phyloP scores from a whole-genome alignment of 2,888 invertebrate species.

The Orgyia antiqua region DNA sequence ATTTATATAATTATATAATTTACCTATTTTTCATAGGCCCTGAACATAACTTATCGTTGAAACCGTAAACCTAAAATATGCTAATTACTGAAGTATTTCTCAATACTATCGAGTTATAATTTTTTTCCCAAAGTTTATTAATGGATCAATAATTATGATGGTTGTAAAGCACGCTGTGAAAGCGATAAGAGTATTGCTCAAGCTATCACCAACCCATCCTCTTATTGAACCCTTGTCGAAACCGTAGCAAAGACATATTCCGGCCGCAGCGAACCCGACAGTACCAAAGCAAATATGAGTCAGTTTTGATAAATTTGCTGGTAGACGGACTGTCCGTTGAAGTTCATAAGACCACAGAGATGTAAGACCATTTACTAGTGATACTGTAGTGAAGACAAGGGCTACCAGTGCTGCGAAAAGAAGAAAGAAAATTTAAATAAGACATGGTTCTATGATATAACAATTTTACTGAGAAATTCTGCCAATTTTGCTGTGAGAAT shows the following conservation, averaged over 20 bases:
- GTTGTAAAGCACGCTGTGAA: conserved; percentile 24
- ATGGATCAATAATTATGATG: conserved; percentile 5
- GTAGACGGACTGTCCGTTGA: conserved; percentile 36
- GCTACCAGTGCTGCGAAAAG: conserved; percentile 45
- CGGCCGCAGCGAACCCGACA: conserved; percentile 34
- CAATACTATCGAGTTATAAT: neutral
- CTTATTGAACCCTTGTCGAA: conserved; percentile 41
- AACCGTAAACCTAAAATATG: too few species aligned
- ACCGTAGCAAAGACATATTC: conserved; percentile 43
- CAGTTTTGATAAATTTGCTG: conserved; percentile 41
- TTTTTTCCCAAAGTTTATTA: conserved; percentile 2
- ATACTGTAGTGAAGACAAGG: conserved; percentile 44
- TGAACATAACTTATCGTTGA: too few species aligned
- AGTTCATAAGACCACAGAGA: conserved; percentile 48
- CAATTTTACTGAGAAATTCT: too few species aligned
- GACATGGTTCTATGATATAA: too few species aligned
- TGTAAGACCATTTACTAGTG: conserved; percentile 45
- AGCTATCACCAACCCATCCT: conserved; percentile 25
- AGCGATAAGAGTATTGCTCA: conserved; percentile 34
- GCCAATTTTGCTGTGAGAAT: too few species aligned
- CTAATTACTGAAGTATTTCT: too few species aligned
- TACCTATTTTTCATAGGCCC: too few species aligned
- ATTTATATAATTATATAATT: too few species aligned
- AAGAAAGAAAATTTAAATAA: too few species aligned
- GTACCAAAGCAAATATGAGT: conserved; percentile 49